phyloP scores from a whole-genome alignment of 2,888 invertebrate genomes.

The Cancer borealis region DNA sequence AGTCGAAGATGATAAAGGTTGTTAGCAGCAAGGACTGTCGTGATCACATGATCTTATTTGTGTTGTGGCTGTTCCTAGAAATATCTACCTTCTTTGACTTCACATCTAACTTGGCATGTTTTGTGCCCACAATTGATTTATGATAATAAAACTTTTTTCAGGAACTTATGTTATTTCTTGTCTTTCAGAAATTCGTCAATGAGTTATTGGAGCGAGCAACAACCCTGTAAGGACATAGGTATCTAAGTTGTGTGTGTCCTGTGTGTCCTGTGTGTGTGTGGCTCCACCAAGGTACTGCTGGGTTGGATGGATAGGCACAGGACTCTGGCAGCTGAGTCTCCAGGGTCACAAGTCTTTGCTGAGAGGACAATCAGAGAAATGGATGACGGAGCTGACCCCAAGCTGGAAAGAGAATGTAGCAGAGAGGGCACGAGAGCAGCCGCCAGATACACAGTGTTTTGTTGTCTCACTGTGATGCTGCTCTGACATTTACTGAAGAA shows the following conservation, averaged over 20 bases:
- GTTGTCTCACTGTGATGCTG: slow-evolving; percentile 55
- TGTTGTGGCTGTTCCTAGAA: not conserved
- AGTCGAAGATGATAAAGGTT: not conserved
- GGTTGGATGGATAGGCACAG: slow-evolving; percentile 40
- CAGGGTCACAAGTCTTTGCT: slow-evolving; percentile 56
- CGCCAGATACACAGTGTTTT: slow-evolving; percentile 14
- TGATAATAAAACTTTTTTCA: not conserved
- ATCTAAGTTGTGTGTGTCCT: slow-evolving; percentile 66
- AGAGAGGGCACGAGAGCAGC: slow-evolving; percentile 2
- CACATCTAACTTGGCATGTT: not conserved
- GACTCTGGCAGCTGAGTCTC: slow-evolving; percentile 54
- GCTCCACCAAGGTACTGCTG: slow-evolving; percentile 66
- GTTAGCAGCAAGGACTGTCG: not conserved
- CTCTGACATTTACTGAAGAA: slow-evolving; percentile 43
- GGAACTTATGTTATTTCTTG: not conserved
- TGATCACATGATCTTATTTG: not conserved
- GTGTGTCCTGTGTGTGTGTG: slow-evolving; percentile 72
- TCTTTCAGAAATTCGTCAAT: slow-evolving; percentile 76
- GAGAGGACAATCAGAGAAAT: slow-evolving; percentile 46
- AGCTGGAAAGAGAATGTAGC: slow-evolving; percentile 1
- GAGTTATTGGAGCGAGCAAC: slow-evolving; percentile 76
- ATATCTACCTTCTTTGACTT: not conserved
- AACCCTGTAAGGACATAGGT: slow-evolving; percentile 75
- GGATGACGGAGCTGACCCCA: slow-evolving; percentile 40
- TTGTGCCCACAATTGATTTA: not conserved